Evolutionary conservation across 2,113 vertebrate genomes (phyloP).

Genomic region (Cebus imitator): DNA sequence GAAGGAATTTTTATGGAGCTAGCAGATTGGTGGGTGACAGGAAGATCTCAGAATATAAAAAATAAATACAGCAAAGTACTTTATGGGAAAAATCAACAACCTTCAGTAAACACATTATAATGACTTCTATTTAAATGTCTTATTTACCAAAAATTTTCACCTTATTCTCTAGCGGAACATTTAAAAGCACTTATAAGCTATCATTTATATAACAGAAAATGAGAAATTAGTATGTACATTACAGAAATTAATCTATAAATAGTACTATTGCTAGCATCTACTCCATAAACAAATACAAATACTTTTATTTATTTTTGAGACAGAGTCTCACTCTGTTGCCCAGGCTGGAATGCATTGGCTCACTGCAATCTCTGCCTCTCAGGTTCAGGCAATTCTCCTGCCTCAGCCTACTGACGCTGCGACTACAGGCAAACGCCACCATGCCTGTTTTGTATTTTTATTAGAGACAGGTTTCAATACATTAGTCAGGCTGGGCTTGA

Average conservation of each 20-base stretch:
- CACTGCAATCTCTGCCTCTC: too few species aligned
- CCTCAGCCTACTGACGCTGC: too few species aligned
- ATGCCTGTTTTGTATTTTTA: too few species aligned
- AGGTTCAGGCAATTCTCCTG: too few species aligned
- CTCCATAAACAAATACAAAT: background rate
- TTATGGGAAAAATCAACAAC: background rate
- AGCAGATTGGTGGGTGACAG: background rate
- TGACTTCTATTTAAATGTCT: background rate
- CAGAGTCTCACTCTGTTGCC: too few species aligned
- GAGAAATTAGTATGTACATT: background rate
- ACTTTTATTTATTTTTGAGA: background rate
- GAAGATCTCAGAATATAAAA: conserved; percentile 20
- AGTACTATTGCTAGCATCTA: background rate
- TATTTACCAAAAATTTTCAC: background rate
- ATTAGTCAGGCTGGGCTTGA: too few species aligned
- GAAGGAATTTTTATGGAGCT: background rate
- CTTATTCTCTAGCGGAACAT: background rate
- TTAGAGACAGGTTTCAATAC: too few species aligned
- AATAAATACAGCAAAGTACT: background rate
- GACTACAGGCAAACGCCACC: too few species aligned
- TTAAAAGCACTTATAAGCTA: background rate
- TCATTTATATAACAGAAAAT: conserved; percentile 22
- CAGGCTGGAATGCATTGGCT: too few species aligned
- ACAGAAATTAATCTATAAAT: conserved; percentile 37
- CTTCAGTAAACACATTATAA: background rate